Evolutionary conservation across 2,797 vertebrate genomes (phyloP).

Genomic region (Poeciliopsis gracilis): DNA sequence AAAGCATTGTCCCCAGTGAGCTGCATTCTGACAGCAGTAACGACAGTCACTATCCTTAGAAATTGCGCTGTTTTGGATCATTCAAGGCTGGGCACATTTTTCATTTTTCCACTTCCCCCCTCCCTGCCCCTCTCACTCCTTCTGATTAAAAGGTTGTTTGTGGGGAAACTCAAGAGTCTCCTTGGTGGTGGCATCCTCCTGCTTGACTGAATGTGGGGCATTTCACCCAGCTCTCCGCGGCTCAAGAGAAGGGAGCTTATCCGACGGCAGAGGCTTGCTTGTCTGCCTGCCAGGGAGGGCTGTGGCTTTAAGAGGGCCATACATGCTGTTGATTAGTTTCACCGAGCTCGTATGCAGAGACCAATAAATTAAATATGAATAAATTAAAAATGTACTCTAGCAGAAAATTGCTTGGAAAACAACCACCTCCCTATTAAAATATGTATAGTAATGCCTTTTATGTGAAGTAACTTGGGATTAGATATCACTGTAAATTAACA

Average conservation of each 20-base stretch:
- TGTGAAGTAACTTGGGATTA: conserved; percentile 85
- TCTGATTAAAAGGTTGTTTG: conserved; percentile 79
- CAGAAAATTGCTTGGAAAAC: conserved; percentile 91
- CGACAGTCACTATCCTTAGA: conserved; percentile 69
- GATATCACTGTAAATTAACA: conserved; percentile 92
- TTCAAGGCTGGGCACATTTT: conserved; percentile 78
- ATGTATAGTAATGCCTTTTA: conserved; percentile 88
- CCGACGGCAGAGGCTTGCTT: conserved; percentile 63
- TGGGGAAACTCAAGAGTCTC: conserved; percentile 68
- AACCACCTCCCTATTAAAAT: conserved; percentile 89
- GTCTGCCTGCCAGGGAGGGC: conserved; percentile 71
- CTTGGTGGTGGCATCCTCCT: conserved; percentile 69
- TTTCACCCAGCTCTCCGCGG: conserved; percentile 55
- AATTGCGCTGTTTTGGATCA: conserved; percentile 78
- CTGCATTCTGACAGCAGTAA: conserved; percentile 61
- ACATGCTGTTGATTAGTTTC: conserved; percentile 85
- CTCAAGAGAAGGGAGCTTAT: conserved; percentile 71
- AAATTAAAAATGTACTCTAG: conserved; percentile 89
- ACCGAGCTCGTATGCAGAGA: conserved; percentile 84
- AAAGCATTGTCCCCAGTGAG: conserved; percentile 60
- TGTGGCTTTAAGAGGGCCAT: conserved; percentile 84
- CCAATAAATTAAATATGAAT: conserved; percentile 89
- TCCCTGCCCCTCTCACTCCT: conserved; percentile 19
- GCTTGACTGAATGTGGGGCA: conserved; percentile 62
- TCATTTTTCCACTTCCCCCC: conserved; percentile 46